Conservation (phyloP, 1,140 invertebrate genomes). For the Drosophila bipectinata region DNA sequence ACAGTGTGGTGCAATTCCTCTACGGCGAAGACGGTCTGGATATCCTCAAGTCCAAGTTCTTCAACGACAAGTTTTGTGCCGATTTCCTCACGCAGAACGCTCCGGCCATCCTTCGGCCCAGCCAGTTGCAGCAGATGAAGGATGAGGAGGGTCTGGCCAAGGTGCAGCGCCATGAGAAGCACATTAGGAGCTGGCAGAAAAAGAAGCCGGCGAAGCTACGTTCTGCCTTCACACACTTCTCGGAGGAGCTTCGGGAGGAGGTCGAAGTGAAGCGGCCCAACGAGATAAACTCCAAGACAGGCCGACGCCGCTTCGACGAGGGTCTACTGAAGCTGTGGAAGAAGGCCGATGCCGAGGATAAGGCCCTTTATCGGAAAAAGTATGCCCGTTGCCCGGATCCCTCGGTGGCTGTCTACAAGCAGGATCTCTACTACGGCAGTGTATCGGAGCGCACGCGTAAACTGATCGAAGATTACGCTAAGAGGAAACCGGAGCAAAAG, state of each 20-base stretch:
- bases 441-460: conserved; percentile 91
- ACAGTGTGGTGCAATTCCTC: conserved; percentile 96
- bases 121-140: conserved; percentile 61
- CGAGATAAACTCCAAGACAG: conserved; percentile 74
- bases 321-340: conserved; percentile 88
- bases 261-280: conserved; percentile 67
- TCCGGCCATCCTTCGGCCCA: conserved; percentile 85
- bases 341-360: conserved; percentile 86
- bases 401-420: conserved; percentile 87
- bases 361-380: conserved; percentile 84
- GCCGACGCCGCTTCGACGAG: conserved; percentile 73
- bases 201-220: conserved; percentile 84
- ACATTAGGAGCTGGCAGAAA: conserved; percentile 87
- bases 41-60: conserved; percentile 93
- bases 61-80: conserved; percentile 90
- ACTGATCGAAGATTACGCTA: conserved; percentile 88
- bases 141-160: conserved; percentile 86
- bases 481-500: conserved; percentile 83
- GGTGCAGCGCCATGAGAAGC: conserved; percentile 85
- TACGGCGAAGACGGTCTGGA: conserved; percentile 99
- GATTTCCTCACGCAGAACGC: conserved; percentile 93
- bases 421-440: conserved; percentile 91
- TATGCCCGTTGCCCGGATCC: conserved; percentile 89
- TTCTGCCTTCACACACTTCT: conserved; percentile 76
- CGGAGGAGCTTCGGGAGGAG: conserved; percentile 72